Evolutionary conservation across 2,113 vertebrate species (phyloP), one percentile per base, ranked within the genome.

Genomic region (Apistogramma diplotaenia): DNA sequence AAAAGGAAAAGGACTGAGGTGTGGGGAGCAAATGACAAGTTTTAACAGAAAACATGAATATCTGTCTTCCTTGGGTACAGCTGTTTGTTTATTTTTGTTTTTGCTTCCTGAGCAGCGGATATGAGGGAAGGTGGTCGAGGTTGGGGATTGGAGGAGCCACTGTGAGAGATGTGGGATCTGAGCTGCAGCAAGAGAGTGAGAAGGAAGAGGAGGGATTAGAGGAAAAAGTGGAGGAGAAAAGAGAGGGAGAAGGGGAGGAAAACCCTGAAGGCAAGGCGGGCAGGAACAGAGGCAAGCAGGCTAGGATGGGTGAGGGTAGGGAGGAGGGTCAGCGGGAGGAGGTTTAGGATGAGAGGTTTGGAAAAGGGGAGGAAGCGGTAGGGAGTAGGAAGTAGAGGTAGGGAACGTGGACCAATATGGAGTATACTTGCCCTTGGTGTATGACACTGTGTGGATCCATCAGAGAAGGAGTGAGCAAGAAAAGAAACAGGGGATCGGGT

Each of bases 401-500:
- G 95, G 95, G 95, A 96, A 96, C 94, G 96, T 97, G 97, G 96
- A 97, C 97, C 97, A 97, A 98, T 96, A 97, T 97, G 97, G 97
- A 97, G 96, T 97, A 99, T 99, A 99, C 98, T 99, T 99, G 98
- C 98, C 98, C 97, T 97, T 97, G 94, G 87, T 94, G 97, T 95
- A 95, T 97, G 92, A 94, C 95, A 96, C 97, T 99, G 97, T 98
- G 97, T 96, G 97, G 97, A 97, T 99, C 98, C 98, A 96, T 97
- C 97, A 98, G 96, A 99, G 97, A 98, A 95, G 97, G 96, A 97
- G 97, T 96, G 97, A 97, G 97, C 97, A 99, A 97, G 97, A 99
- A 97, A 98, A 98, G 97, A 97, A 97, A 98, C 96, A 96, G 94
- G 96, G 96, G 95, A 89, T 94, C 87, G 96, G 97, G 96, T 95